phyloP scores from a whole-genome alignment of 1,140 invertebrate genomes.

The Diorhabda carinulata region DNA sequence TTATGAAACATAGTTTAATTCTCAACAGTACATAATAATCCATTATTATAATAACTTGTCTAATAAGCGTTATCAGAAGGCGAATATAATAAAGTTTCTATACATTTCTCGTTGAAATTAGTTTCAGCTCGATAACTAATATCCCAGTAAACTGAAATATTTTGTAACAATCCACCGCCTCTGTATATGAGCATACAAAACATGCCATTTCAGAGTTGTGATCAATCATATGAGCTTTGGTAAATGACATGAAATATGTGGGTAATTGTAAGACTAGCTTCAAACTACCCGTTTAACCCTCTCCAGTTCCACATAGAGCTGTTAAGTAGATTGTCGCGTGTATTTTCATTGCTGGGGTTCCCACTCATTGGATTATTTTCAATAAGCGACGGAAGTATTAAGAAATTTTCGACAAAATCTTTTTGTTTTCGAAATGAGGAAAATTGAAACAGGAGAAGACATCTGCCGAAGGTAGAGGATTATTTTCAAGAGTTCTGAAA shows the following conservation, averaged over 20 bases:
- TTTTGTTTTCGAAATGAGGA: too few relatives aligned
- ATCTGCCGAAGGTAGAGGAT: too few relatives aligned
- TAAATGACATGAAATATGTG: conserved; percentile 15
- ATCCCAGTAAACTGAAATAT: background rate
- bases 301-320: background rate
- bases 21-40: too few relatives aligned
- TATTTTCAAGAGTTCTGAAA: too few relatives aligned
- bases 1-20: too few relatives aligned
- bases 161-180: background rate
- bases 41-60: too few relatives aligned
- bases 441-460: too few relatives aligned
- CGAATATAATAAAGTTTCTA: too few relatives aligned
- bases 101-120: too few relatives aligned
- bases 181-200: conserved; percentile 8
- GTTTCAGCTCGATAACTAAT: too few relatives aligned
- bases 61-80: too few relatives aligned
- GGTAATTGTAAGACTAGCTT: conserved; percentile 16
- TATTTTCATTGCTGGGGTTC: background rate
- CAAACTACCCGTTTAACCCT: conserved; percentile 10
- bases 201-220: conserved; percentile 1
- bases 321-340: conserved; percentile 17
- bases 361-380: background rate
- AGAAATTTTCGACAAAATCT: background rate
- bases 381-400: background rate
- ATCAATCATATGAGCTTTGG: conserved; percentile 17